phyloP scores from a whole-genome alignment of 2,797 vertebrate genomes.

The Syngnathus acus region DNA sequence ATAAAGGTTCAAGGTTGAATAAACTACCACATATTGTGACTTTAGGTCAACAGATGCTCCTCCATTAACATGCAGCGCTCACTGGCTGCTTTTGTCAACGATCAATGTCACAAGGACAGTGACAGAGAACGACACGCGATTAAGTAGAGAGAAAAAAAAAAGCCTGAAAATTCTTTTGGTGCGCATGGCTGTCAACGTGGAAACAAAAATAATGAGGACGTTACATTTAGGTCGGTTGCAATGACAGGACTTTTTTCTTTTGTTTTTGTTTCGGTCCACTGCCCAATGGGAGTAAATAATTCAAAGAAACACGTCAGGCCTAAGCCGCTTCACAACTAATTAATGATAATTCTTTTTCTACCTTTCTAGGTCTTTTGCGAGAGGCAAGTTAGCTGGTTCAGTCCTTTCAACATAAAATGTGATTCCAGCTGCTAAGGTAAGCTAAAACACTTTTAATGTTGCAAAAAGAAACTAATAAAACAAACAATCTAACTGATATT shows the following conservation, averaged over 20 bases:
- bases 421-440: background rate
- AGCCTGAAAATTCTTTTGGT: constrained; percentile 7
- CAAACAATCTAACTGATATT: too few species aligned
- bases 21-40: background rate
- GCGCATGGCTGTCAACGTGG: background rate
- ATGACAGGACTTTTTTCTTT: background rate
- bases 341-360: background rate
- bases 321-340: background rate
- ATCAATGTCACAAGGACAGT: constrained; percentile 4
- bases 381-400: background rate
- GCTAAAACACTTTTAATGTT: too few species aligned
- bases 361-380: background rate
- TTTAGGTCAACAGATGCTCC: too few species aligned
- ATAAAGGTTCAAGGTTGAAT: background rate
- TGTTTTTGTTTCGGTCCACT: background rate
- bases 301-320: background rate
- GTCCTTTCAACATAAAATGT: background rate
- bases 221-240: constrained; percentile 10
- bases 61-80: too few species aligned
- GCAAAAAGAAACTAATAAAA: too few species aligned
- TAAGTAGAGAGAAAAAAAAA: constrained; percentile 1
- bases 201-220: constrained; percentile 1
- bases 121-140: too few species aligned
- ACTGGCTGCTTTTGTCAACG: too few species aligned
- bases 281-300: background rate